Evolutionary conservation across 2,113 vertebrate genomes (phyloP).

Genomic region (Ictalurus punctatus): DNA sequence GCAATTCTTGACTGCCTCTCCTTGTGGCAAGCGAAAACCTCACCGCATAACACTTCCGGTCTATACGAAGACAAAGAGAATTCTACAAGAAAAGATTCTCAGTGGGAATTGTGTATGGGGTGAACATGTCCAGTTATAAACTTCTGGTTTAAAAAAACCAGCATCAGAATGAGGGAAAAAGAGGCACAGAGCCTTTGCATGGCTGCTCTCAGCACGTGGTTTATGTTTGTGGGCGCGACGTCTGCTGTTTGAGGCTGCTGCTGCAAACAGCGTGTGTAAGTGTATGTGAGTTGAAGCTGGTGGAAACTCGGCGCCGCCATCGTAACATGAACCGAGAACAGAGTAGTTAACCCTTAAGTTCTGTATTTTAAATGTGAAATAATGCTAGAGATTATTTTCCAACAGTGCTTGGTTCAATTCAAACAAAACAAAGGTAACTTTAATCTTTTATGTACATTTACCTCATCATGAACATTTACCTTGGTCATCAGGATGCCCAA

Average conservation of each 20-base stretch:
- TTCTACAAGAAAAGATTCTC: not conserved
- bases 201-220: constrained; percentile 6
- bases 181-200: not conserved
- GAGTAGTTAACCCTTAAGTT: not conserved
- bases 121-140: constrained; percentile 2
- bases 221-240: constrained; percentile 6
- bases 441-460: not conserved
- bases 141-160: not conserved
- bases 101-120: not conserved
- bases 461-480: too few species aligned
- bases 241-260: constrained; percentile 25
- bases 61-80: not conserved
- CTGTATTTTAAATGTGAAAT: not conserved
- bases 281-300: not conserved
- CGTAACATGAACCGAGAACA: not conserved
- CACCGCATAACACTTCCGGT: constrained; percentile 21
- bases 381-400: not conserved
- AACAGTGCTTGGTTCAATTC: not conserved
- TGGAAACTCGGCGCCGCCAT: not conserved
- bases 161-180: not conserved
- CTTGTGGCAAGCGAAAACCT: constrained; percentile 8
- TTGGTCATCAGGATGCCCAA: not conserved
- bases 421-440: not conserved
- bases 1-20: not conserved
- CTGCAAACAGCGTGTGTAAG: constrained; percentile 21